phyloP scores from a whole-genome alignment of 2,113 vertebrate genomes.

The Loxodonta africana region DNA sequence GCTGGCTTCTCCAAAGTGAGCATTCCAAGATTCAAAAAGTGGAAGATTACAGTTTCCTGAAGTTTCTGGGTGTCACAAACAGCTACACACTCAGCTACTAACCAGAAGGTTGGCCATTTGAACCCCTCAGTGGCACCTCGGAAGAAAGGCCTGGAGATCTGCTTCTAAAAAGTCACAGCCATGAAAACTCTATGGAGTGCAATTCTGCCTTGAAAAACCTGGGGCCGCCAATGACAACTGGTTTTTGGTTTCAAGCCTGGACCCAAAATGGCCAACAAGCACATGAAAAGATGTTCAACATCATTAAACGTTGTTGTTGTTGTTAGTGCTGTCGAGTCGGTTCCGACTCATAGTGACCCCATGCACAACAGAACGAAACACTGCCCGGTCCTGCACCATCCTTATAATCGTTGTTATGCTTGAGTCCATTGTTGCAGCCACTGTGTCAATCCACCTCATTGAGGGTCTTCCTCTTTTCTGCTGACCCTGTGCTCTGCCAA shows the following conservation, averaged over 20 bases:
- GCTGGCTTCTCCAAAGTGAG: background rate
- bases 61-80: background rate
- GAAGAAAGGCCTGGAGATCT: background rate
- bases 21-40: background rate
- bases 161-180: background rate
- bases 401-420: too few species aligned
- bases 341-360: too few species aligned
- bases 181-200: background rate
- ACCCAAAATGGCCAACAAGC: background rate
- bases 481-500: too few species aligned
- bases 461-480: too few species aligned
- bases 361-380: too few species aligned
- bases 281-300: background rate
- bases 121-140: background rate
- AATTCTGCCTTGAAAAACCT: background rate
- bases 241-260: background rate
- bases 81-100: background rate
- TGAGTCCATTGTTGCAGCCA: too few species aligned
- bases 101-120: background rate
- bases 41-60: background rate
- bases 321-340: too few species aligned
- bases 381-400: too few species aligned
- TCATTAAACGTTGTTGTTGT: background rate
- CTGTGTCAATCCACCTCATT: too few species aligned
- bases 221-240: background rate